These are phyloP conservation scores for Cremastinae sp. DNA, from an alignment of 2,888 invertebrate species.

Conservation along the genomic window DNA sequence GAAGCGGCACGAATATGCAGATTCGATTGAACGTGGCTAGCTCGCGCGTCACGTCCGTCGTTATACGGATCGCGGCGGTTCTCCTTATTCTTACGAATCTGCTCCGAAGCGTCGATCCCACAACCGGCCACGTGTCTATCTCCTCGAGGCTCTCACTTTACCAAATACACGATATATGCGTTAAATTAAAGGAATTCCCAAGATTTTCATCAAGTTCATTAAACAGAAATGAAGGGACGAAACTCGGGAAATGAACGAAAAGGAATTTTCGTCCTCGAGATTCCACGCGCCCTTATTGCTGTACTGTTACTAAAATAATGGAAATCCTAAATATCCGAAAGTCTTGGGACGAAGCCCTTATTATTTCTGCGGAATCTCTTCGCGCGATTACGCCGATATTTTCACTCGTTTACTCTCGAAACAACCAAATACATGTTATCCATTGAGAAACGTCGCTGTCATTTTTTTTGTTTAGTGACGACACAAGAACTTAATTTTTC, in stretches of 20 bases:
- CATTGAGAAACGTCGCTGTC: too few relatives aligned
- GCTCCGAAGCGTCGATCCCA: neutral
- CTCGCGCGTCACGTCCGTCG: slow-evolving; percentile 14
- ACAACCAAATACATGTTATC: neutral
- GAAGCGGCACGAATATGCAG: slow-evolving; percentile 56
- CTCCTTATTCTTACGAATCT: neutral
- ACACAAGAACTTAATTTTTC: too few relatives aligned
- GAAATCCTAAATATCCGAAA: neutral
- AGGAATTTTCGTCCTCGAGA: too few relatives aligned
- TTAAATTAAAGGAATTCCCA: neutral
- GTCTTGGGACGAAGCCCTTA: slow-evolving; percentile 5
- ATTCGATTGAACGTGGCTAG: slow-evolving; percentile 46
- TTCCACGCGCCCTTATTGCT: slow-evolving; percentile 1
- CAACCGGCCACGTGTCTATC: neutral
- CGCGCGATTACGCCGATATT: too few relatives aligned
- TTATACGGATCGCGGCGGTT: slow-evolving; percentile 5
- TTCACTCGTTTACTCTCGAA: too few relatives aligned
- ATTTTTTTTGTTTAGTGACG: too few relatives aligned
- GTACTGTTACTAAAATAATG: neutral
- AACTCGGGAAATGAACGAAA: neutral
- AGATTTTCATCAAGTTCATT: too few relatives aligned
- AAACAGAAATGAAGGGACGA: neutral
- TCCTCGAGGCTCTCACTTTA: too few relatives aligned
- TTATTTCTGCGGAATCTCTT: too few relatives aligned
- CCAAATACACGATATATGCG: neutral